Conservation (phyloP, 2,888 invertebrate genomes). For the Plutella xylostella region DNA sequence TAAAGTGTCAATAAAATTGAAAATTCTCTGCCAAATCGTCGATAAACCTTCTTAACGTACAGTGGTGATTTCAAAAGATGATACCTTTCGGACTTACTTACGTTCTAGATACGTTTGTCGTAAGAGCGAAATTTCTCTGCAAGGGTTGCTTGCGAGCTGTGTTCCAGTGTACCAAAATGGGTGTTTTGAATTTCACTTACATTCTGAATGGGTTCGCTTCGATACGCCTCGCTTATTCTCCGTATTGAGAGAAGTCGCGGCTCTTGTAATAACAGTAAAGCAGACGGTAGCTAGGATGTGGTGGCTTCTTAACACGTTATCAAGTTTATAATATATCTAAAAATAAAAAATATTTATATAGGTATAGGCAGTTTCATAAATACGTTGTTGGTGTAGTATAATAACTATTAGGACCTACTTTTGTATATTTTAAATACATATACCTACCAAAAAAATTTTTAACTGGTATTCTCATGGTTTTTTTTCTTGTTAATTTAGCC, state of each 20-base stretch:
- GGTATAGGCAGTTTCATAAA: too few relatives aligned
- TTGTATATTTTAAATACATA: not conserved
- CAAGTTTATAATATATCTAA: too few relatives aligned
- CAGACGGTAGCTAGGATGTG: too few relatives aligned
- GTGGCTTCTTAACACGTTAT: too few relatives aligned
- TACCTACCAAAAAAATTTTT: not conserved
- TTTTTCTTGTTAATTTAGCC: not conserved
- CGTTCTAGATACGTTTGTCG: too few relatives aligned
- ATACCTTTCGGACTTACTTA: too few relatives aligned
- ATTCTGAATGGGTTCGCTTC: conserved; percentile 59
- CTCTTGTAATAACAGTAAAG: conserved; percentile 63
- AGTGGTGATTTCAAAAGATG: too few relatives aligned
- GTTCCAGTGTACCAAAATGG: conserved; percentile 36
- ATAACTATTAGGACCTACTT: not conserved
- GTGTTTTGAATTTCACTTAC: conserved; percentile 63
- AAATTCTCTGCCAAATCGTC: not conserved
- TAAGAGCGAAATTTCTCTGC: not conserved
- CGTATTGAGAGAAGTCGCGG: conserved; percentile 44
- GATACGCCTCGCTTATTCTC: conserved; percentile 48
- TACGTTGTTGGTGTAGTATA: too few relatives aligned
- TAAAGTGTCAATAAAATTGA: not conserved
- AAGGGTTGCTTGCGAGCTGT: too few relatives aligned
- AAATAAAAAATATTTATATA: too few relatives aligned
- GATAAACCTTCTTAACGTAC: too few relatives aligned
- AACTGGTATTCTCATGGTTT: not conserved